Conservation (phyloP, 2,797 vertebrate genomes). For the Morus bassanus region DNA sequence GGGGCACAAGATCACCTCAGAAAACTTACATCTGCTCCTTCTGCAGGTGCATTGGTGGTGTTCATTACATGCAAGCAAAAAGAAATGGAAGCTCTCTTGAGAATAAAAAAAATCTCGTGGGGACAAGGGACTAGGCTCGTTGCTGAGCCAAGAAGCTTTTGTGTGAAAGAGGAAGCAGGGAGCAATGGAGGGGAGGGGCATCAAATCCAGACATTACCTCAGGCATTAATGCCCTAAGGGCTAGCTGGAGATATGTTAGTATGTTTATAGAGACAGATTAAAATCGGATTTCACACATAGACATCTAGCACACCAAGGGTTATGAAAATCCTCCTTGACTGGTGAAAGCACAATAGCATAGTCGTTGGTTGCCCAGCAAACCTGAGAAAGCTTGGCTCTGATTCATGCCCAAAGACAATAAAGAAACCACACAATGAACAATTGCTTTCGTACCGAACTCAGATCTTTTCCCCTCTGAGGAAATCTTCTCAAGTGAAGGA, state of each 20-base stretch:
- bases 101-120: background rate
- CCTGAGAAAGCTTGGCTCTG: slow-evolving; percentile 15
- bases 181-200: slow-evolving; percentile 17
- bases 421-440: slow-evolving; percentile 40
- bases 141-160: slow-evolving; percentile 14
- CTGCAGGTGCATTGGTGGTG: background rate
- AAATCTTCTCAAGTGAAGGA: slow-evolving; percentile 36
- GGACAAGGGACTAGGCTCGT: background rate
- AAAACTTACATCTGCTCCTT: background rate
- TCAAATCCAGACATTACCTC: slow-evolving; percentile 55
- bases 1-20: background rate
- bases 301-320: slow-evolving; percentile 49
- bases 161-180: slow-evolving; percentile 9
- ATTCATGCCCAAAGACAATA: slow-evolving; percentile 15
- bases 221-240: slow-evolving; percentile 23
- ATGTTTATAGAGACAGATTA: slow-evolving; percentile 51
- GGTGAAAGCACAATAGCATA: background rate
- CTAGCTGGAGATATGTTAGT: background rate
- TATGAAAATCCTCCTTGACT: slow-evolving; percentile 36
- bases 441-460: background rate
- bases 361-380: slow-evolving; percentile 10
- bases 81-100: background rate
- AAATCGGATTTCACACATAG: slow-evolving; percentile 42
- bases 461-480: background rate
- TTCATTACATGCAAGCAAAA: background rate